phyloP scores from a whole-genome alignment of 2,797 vertebrate species.

The Cynodonichthys magdalenae region DNA sequence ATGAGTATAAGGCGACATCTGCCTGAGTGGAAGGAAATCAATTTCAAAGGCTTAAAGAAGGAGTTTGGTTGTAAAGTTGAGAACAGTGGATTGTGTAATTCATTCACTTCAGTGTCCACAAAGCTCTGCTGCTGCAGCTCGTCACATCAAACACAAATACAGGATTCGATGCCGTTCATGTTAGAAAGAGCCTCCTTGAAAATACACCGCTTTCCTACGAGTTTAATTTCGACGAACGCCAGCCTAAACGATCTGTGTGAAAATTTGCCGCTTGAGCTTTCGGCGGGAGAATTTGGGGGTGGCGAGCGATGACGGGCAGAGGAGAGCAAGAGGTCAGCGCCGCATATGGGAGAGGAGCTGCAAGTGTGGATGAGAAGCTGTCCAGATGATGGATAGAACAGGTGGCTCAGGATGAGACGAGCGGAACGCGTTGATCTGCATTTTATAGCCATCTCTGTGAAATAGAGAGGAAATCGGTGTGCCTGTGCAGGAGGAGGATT shows the following conservation, averaged over 20 bases:
- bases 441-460: constrained; percentile 61
- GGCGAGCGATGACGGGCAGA: constrained; percentile 16
- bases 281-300: background rate
- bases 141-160: no score
- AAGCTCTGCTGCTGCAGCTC: no score
- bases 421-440: constrained; percentile 61
- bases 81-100: constrained; percentile 7
- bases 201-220: background rate
- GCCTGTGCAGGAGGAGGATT: constrained; percentile 53
- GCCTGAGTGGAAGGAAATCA: constrained; percentile 23
- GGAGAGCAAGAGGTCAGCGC: constrained; percentile 40
- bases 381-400: constrained; percentile 73
- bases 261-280: background rate
- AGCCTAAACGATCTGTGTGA: no score
- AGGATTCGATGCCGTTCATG: background rate
- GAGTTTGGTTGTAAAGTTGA: constrained; percentile 11
- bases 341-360: constrained; percentile 32
- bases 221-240: background rate
- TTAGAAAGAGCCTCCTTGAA: background rate
- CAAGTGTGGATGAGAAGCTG: constrained; percentile 59
- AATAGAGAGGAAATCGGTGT: constrained; percentile 61
- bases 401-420: constrained; percentile 38
- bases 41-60: constrained; percentile 31
- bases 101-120: background rate
- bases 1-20: background rate